Conservation (phyloP, 2,888 invertebrate genomes). For the Leptothorax acervorum region DNA sequence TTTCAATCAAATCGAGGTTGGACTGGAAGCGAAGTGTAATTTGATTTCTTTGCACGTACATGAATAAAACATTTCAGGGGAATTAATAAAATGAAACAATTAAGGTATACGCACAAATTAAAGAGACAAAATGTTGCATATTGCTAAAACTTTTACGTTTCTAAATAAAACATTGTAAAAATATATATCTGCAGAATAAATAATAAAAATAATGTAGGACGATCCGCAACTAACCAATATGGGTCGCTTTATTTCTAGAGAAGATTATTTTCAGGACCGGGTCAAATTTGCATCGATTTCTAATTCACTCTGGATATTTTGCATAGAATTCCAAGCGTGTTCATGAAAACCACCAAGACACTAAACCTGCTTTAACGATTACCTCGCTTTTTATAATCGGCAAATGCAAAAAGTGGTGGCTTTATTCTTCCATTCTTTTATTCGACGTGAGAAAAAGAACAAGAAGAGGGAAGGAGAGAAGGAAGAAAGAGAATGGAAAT, state of each 20-base stretch:
- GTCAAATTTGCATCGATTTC: constrained; percentile 36
- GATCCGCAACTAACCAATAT: not conserved
- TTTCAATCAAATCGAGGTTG: constrained; percentile 23
- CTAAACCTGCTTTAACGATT: constrained; percentile 40
- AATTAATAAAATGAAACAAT: constrained; percentile 32
- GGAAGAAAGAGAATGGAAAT: constrained; percentile 23
- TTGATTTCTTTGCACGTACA: constrained; percentile 29
- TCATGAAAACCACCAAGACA: constrained; percentile 18
- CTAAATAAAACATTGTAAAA: not conserved
- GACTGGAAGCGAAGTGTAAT: constrained; percentile 23
- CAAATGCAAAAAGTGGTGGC: constrained; percentile 28
- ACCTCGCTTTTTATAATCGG: constrained; percentile 39
- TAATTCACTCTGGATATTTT: constrained; percentile 39
- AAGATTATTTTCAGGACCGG: not conserved
- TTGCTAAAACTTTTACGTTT: not conserved
- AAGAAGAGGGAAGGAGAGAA: not conserved
- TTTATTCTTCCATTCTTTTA: constrained; percentile 31
- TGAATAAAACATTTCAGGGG: constrained; percentile 40
- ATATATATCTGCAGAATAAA: constrained; percentile 4
- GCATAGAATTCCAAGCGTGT: constrained; percentile 17
- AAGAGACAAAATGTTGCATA: not conserved
- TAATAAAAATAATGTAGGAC: constrained; percentile 12
- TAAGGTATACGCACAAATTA: not conserved
- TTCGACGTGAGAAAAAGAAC: constrained; percentile 7
- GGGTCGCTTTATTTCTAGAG: not conserved